phyloP scores from a whole-genome alignment of 2,113 vertebrate species.

The Hippocampus mohnikei region DNA sequence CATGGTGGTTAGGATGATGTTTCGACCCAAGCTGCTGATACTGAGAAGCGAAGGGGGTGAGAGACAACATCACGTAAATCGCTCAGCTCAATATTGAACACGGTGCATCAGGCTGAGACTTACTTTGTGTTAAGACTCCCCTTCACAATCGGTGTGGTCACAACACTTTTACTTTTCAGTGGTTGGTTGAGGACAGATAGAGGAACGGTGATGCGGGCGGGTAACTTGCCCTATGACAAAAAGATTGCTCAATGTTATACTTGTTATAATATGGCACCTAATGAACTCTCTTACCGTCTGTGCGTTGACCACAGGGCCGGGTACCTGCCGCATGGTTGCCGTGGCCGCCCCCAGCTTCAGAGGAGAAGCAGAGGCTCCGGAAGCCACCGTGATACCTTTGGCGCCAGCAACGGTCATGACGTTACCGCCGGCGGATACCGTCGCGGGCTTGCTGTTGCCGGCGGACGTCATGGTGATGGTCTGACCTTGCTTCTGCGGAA shows the following conservation, averaged over 20 bases:
- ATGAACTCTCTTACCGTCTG: constrained; percentile 78
- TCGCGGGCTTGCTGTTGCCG: constrained; percentile 70
- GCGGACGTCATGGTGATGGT: constrained; percentile 83
- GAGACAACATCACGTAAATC: too few species aligned
- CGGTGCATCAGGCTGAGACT: constrained; percentile 34
- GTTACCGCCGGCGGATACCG: constrained; percentile 67
- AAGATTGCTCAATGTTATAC: too few species aligned
- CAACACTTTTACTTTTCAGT: constrained; percentile 89
- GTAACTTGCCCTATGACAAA: constrained; percentile 82
- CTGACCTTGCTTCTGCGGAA: constrained; percentile 87
- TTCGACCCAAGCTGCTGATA: constrained; percentile 88
- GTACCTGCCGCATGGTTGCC: constrained; percentile 85
- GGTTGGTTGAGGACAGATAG: constrained; percentile 94
- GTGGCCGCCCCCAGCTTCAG: constrained; percentile 80
- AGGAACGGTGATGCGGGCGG: constrained; percentile 89
- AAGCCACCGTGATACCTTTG: constrained; percentile 80
- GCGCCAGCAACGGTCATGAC: constrained; percentile 75
- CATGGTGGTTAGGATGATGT: constrained; percentile 97
- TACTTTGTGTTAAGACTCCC: constrained; percentile 91
- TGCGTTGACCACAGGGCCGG: constrained; percentile 84
- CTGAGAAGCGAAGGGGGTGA: constrained; percentile 54
- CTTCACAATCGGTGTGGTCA: constrained; percentile 92
- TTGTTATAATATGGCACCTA: too few species aligned
- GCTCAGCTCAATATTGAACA: neutral
- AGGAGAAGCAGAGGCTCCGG: constrained; percentile 73